phyloP scores from a whole-genome alignment of 64 coral and sea anemone genomes.

The Cladopsammia gracilis region DNA sequence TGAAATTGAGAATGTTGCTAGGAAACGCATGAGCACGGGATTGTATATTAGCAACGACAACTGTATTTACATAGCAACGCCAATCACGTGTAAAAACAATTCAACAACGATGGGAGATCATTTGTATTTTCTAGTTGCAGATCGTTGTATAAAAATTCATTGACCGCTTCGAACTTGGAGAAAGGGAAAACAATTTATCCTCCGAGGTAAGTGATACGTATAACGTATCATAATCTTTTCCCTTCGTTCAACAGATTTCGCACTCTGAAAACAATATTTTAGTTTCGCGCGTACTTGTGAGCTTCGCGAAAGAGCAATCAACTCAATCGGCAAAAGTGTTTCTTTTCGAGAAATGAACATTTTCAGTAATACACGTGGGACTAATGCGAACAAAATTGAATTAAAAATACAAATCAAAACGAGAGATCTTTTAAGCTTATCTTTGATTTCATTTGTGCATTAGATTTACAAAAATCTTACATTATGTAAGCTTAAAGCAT shows the following conservation, averaged over 20 bases:
- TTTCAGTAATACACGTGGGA: too few relatives aligned
- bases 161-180: background rate
- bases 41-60: slow-evolving; percentile 59
- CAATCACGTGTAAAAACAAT: slow-evolving; percentile 2
- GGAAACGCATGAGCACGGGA: slow-evolving; percentile 26
- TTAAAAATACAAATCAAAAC: too few relatives aligned
- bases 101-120: background rate
- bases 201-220: background rate
- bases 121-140: background rate
- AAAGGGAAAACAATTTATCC: background rate
- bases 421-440: too few relatives aligned
- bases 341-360: too few relatives aligned
- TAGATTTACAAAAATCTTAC: too few relatives aligned
- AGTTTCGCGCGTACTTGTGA: background rate
- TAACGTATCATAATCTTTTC: background rate
- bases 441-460: too few relatives aligned
- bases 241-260: background rate
- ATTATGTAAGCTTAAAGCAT: too few relatives aligned
- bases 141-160: background rate
- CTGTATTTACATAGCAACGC: slow-evolving; percentile 77
- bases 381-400: too few relatives aligned
- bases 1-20: slow-evolving; percentile 11
- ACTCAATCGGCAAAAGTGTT: too few relatives aligned
- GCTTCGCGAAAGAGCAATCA: too few relatives aligned
- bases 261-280: background rate